Percentiles rank a stretch among this genome's conserved stretches.
phyloP scores from a whole-genome alignment of 2,888 invertebrate species.

The Cephus runcator region DNA sequence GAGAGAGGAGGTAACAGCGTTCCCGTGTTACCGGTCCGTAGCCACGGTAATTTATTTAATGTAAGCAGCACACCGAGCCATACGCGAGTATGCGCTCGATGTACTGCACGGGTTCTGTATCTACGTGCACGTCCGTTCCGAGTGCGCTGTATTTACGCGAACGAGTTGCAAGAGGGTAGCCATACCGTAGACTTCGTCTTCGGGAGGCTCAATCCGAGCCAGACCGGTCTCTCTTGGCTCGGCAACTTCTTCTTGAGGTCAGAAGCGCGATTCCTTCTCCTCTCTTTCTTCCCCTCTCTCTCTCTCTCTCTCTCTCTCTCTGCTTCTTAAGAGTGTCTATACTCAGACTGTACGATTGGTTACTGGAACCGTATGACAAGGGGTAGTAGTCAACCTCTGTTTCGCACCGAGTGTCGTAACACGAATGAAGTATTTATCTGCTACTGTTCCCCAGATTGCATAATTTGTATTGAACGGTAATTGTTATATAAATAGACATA shows the following conservation, averaged over 20 bases:
- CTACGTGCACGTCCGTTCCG: conserved; percentile 16
- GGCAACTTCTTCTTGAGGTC: conserved; percentile 44
- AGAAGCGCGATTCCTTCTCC: conserved; percentile 38
- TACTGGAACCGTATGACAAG: neutral
- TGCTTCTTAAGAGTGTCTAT: neutral
- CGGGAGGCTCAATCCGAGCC: conserved; percentile 1
- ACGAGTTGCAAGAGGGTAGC: neutral
- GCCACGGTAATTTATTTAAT: conserved; percentile 57
- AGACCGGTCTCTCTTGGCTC: conserved; percentile 10
- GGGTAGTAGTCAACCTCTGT: neutral
- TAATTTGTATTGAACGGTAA: neutral
- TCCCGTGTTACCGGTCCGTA: conserved; percentile 58
- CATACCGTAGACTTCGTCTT: neutral
- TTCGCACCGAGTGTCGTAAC: neutral
- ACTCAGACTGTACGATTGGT: neutral
- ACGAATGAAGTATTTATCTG: neutral
- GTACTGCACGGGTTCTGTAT: conserved; percentile 17
- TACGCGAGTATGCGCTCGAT: conserved; percentile 12
- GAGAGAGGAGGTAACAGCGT: conserved; percentile 54
- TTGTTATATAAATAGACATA: neutral
- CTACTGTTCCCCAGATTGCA: neutral
- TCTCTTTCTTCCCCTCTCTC: conserved; percentile 6
- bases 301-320: conserved; percentile 27
- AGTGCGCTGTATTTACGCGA: conserved; percentile 3
- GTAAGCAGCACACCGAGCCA: conserved; percentile 37